Evolutionary conservation across 2,113 vertebrate genomes (phyloP), one percentile per base, ranked within the genome.

Genomic region (Hyperoodon ampullatus): DNA sequence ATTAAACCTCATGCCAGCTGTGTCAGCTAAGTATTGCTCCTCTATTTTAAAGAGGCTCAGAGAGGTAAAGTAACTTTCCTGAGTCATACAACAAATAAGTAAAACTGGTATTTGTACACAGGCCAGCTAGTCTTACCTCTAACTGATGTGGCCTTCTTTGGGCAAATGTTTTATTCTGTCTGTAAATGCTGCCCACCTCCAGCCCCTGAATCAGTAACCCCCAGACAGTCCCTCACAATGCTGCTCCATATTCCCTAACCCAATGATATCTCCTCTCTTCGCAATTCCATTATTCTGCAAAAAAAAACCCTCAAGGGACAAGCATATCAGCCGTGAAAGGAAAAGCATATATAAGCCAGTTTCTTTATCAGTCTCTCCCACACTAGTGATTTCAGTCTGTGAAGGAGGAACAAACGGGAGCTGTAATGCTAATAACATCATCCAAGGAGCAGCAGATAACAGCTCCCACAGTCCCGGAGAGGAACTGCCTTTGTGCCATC

Each of bases 351-450:
- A 78, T 86, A 85, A 93, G 72, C 65, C 16, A 9, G 78, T 93
- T 97, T 93, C 78, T 88, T 96, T 94, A 98, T 97, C 96, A 90
- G 82, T 53, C 71, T 74, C 83, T 88, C 35, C 83, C 94, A 93
- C 39, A 88, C 96, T 93, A 70, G 70, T 87, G 87, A 96, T 93
- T 96, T 93, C 95, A 82, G 6, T 21, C 93, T 78, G 88, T 61
- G 82, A 44, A 97, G 90, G 94, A 95, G 81, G 78, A 95, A 94
- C 0, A 0, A 95, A 95, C 0, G 0, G 74, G 70, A 97, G 58
- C 42, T 94, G 39, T 95, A 97, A 98, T 96, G 53, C 94, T 96
- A 96, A 94, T 60, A 90, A 71, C 72, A 70, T 83, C 70, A 61
- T 60, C 96, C 96, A 77, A 96, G 97, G 87, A 60, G 55, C 8